Percentiles rank a stretch among this genome's conserved stretches.
Conservation (phyloP, 2,113 vertebrate genomes). For the Hemibagrus wyckioides region DNA sequence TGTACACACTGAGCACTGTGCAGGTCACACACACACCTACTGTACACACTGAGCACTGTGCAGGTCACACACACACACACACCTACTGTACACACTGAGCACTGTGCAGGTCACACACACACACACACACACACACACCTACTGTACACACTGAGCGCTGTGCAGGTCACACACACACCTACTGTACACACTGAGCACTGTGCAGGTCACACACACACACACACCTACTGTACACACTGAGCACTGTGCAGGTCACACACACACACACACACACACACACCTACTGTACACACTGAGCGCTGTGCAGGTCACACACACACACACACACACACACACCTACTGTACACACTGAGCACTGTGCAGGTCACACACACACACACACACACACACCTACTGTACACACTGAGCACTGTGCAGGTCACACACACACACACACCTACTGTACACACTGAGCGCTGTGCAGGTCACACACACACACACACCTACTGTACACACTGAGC, state of each 20-base stretch:
- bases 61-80: conserved; percentile 74
- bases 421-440: background rate
- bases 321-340: too few relatives aligned
- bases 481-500: conserved; percentile 95
- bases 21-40: conserved; percentile 70
- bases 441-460: background rate
- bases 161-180: conserved; percentile 2
- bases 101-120: conserved; percentile 82
- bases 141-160: too few relatives aligned
- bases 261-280: conserved; percentile 64
- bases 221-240: background rate
- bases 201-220: conserved; percentile 75
- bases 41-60: background rate
- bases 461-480: conserved; percentile 74
- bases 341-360: too few relatives aligned
- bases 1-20: conserved; percentile 96
- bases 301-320: conserved; percentile 77
- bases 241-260: conserved; percentile 71
- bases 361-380: conserved; percentile 1
- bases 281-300: conserved; percentile 96
- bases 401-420: conserved; percentile 93
- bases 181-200: conserved; percentile 95
- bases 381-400: conserved; percentile 76
- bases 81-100: conserved; percentile 95
- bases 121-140: too few relatives aligned